Evolutionary conservation across 1,140 invertebrate species (phyloP).

Genomic region (Anadara kagoshimensis): DNA sequence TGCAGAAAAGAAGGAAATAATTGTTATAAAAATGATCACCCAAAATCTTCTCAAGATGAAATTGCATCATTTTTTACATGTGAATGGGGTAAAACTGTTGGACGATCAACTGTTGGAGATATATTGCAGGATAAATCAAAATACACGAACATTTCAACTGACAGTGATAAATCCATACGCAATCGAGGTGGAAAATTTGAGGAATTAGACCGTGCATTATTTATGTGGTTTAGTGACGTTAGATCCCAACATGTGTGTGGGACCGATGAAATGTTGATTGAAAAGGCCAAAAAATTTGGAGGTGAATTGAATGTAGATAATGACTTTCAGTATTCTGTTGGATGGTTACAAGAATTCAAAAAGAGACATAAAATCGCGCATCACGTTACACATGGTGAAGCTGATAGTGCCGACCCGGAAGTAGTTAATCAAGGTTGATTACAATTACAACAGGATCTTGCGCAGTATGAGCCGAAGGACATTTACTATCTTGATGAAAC

Average conservation of each 20-base stretch:
- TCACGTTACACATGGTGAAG: no score
- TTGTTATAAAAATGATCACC: slow-evolving; percentile 3
- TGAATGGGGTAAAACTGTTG: neutral
- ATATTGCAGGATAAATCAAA: neutral
- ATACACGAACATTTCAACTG: neutral
- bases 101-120: neutral
- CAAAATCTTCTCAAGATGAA: neutral
- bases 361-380: slow-evolving; percentile 15
- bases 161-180: neutral
- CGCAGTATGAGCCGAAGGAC: slow-evolving; percentile 15
- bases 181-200: neutral
- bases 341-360: slow-evolving; percentile 24
- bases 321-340: slow-evolving; percentile 17
- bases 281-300: slow-evolving; percentile 17
- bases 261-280: slow-evolving; percentile 15
- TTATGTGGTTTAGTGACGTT: slow-evolving; percentile 3
- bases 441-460: slow-evolving; percentile 16
- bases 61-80: neutral
- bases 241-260: neutral
- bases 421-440: neutral
- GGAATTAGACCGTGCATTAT: slow-evolving; percentile 6
- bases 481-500: slow-evolving; percentile 27
- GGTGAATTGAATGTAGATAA: neutral
- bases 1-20: neutral
- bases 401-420: slow-evolving; percentile 34